phyloP scores from a whole-genome alignment of 2,888 invertebrate species.

The Melanargia galathea region DNA sequence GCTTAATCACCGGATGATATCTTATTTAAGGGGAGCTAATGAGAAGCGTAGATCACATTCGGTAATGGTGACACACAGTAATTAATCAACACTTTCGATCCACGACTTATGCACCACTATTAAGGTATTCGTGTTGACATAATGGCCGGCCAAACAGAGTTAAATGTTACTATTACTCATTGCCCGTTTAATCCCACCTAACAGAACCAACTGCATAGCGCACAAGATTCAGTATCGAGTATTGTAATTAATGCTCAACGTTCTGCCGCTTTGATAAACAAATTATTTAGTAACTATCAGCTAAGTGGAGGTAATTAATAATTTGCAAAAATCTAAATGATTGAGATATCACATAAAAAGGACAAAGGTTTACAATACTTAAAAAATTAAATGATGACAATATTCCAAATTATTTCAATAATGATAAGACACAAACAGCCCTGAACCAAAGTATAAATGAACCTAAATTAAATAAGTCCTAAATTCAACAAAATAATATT shows the following conservation, averaged over 20 bases:
- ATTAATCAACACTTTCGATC: constrained; percentile 79
- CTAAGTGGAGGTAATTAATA: not conserved
- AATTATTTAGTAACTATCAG: constrained; percentile 7
- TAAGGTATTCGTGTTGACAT: constrained; percentile 78
- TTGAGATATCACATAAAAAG: too few relatives aligned
- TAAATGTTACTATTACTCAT: constrained; percentile 65
- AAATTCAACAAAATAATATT: not conserved
- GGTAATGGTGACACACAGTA: constrained; percentile 72
- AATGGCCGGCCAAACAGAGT: constrained; percentile 69
- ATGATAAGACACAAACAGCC: not conserved
- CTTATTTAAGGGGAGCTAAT: constrained; percentile 78
- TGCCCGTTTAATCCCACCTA: constrained; percentile 39
- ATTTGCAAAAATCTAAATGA: not conserved
- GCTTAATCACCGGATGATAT: constrained; percentile 75
- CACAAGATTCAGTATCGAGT: constrained; percentile 14
- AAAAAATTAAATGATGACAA: too few relatives aligned
- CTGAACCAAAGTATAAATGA: not conserved
- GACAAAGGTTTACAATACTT: too few relatives aligned
- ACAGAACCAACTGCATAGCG: constrained; percentile 29
- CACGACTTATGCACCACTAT: constrained; percentile 73
- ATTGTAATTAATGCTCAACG: constrained; percentile 18
- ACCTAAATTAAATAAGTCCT: not conserved
- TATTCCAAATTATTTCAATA: too few relatives aligned
- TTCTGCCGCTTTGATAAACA: constrained; percentile 6
- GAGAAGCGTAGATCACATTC: constrained; percentile 77